Conservation (phyloP, 2,797 vertebrate genomes). For the Sarcophilus harrisii region DNA sequence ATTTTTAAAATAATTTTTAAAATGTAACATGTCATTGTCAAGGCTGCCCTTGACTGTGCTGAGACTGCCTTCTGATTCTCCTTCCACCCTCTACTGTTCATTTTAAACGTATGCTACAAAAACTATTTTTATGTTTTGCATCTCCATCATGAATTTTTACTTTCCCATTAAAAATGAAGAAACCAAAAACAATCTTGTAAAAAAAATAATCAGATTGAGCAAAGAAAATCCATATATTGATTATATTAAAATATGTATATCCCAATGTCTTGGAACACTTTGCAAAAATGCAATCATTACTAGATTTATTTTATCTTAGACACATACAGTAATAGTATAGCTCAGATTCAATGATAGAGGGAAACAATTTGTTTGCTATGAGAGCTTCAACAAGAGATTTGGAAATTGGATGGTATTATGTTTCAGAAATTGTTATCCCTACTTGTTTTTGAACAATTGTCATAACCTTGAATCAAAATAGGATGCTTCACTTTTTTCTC, state of each 20-base stretch:
- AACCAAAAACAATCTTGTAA: background rate
- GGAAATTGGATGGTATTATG: conserved; percentile 24
- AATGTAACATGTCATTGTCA: no score
- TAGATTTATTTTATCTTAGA: background rate
- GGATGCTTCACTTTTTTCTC: conserved; percentile 27
- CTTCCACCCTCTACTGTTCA: no score
- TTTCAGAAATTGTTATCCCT: background rate
- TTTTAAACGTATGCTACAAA: background rate
- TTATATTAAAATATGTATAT: background rate
- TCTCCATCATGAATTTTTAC: background rate
- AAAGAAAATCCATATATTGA: background rate
- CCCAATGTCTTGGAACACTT: background rate
- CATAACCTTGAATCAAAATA: conserved; percentile 29
- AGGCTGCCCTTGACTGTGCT: no score
- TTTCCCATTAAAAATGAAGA: background rate
- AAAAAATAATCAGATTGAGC: background rate
- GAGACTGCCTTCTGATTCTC: no score
- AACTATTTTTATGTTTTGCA: no score
- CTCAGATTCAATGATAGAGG: background rate
- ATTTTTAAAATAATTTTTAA: no score
- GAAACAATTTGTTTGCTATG: background rate
- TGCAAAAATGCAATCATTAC: background rate
- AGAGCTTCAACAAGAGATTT: conserved; percentile 8
- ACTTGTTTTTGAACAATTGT: background rate
- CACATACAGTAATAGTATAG: background rate